Evolutionary conservation across 1,140 invertebrate species (phyloP), one percentile per base, ranked within the genome.

Genomic region (Rhopalosiphum maidis): DNA sequence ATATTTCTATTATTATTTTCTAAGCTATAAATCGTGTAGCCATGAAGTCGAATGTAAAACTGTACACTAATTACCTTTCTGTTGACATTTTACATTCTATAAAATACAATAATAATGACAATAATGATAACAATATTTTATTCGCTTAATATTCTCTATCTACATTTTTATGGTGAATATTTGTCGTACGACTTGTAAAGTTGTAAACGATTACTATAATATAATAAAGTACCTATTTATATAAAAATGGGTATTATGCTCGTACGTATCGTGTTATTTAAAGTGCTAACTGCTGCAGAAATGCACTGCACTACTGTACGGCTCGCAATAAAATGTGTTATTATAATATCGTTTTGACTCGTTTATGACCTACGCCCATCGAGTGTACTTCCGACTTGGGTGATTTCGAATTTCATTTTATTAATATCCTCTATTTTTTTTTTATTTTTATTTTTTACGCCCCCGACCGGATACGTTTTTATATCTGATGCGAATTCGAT

Each of bases 401-500:
- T 22, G n/a, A 35, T 35, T 54, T 8, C 30, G 23, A 90, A 60
- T 90, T 25, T 90, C 37, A 8, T 60, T 90, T 90, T 90, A 90
- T 90, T 90, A 90, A 90, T 89, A 89, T 37, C 88, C 4, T 89
- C 30, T 77, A 77, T n/a, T 25, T 25, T 48, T 25, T 48, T 51
- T 18, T 87, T 87, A 41, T 41, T 46, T 87, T 48, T 87, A n/a
- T 48, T n/a, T 37, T 46, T 21, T 48, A 48, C 86, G 86, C 43
- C 41, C 86, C n/a, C 48, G 48, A 22, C 88, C 48, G 88, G 51
- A 90, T 90, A 60, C 88, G 54, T 48, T 90, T 87, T 90, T 91
- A 91, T 83, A 83, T 91, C 43, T 83, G 90, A 91, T 83, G 68
- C 43, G 41, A 91, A 83, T 91, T 48, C 90, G 60, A 91, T 91